Conservation (phyloP, 2,113 vertebrate species). For the Corydoras sp. region DNA sequence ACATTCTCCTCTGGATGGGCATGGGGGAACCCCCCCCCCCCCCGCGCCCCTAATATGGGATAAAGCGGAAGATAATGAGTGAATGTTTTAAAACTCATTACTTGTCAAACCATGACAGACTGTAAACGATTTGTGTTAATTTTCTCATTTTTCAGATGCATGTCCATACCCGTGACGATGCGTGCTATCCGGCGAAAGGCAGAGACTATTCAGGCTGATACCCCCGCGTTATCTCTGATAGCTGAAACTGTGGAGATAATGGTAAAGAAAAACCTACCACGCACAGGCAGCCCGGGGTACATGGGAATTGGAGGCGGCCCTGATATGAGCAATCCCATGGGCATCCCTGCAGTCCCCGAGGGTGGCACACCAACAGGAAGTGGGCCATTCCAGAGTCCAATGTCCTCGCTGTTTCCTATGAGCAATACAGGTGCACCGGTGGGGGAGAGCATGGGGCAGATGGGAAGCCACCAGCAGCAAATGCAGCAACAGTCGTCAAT, state of each 20-base stretch:
- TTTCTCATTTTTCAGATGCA: slow-evolving; percentile 70
- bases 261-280: slow-evolving; percentile 96
- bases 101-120: too few relatives aligned
- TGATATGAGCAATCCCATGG: slow-evolving; percentile 61
- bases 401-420: slow-evolving; percentile 82
- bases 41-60: too few relatives aligned
- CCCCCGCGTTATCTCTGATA: slow-evolving; percentile 91
- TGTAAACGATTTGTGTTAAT: too few relatives aligned
- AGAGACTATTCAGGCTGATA: slow-evolving; percentile 97
- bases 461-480: slow-evolving; percentile 53
- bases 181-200: slow-evolving; percentile 94
- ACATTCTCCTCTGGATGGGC: too few relatives aligned
- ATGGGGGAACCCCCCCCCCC: too few relatives aligned
- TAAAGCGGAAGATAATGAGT: too few relatives aligned
- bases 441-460: slow-evolving; percentile 54
- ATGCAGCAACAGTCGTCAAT: slow-evolving; percentile 64
- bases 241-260: slow-evolving; percentile 97
- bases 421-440: slow-evolving; percentile 57
- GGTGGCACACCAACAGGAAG: slow-evolving; percentile 83
- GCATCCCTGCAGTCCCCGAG: slow-evolving; percentile 78
- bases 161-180: slow-evolving; percentile 99
- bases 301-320: slow-evolving; percentile 79
- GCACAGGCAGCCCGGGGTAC: slow-evolving; percentile 89
- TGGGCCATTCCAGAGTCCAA: slow-evolving; percentile 69
- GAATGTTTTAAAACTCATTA: too few relatives aligned